phyloP scores from a whole-genome alignment of 2,113 vertebrate species.

The Ursus arctos region DNA sequence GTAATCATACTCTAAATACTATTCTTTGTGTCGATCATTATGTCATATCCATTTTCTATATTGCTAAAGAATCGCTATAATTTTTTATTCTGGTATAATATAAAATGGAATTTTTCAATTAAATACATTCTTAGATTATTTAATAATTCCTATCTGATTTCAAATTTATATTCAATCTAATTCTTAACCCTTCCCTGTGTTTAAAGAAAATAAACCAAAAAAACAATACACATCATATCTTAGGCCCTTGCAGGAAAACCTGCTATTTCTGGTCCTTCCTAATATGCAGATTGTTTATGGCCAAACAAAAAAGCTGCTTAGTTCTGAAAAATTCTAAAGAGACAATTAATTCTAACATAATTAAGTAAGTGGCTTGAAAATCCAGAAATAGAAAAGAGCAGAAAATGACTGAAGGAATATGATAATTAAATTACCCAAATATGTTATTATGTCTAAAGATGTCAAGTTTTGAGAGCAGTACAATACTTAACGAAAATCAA shows the following conservation, averaged over 20 bases:
- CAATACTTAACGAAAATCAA: not conserved
- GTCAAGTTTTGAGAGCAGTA: not conserved
- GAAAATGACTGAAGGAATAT: not conserved
- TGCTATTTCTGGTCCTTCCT: not conserved
- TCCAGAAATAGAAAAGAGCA: not conserved
- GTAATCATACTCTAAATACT: not conserved
- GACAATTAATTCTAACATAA: not conserved
- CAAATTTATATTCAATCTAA: constrained; percentile 23
- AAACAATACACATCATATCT: not conserved
- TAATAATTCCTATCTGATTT: constrained; percentile 29
- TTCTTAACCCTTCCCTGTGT: not conserved
- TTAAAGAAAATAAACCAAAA: constrained; percentile 48
- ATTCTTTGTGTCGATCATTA: not conserved
- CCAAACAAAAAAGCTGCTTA: not conserved
- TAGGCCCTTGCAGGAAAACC: not conserved
- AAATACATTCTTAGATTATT: not conserved
- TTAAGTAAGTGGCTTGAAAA: not conserved
- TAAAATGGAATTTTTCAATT: not conserved
- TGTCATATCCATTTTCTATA: not conserved
- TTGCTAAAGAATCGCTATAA: not conserved
- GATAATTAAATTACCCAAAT: not conserved
- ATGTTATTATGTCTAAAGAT: not conserved
- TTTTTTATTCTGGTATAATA: not conserved
- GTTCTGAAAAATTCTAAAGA: not conserved
- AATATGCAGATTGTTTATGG: not conserved